Evolutionary conservation across 2,113 vertebrate species (phyloP).

Genomic region (Hyperopisus bebe): DNA sequence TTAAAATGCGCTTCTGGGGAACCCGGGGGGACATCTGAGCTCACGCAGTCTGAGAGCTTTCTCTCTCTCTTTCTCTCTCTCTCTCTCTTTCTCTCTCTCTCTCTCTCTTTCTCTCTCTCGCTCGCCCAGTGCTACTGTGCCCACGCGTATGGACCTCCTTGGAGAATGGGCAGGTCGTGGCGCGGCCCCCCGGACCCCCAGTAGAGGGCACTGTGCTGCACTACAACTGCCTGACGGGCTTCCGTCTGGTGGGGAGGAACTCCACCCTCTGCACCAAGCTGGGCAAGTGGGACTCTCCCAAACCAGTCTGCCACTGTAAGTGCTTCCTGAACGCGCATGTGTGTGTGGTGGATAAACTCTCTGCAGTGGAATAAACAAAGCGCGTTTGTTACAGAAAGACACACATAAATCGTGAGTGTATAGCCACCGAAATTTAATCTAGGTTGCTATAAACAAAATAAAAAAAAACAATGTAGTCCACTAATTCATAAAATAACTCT

Average conservation of each 20-base stretch:
- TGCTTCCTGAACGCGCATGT: not conserved
- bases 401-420: not conserved
- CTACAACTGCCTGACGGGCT: slow-evolving; percentile 64
- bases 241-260: slow-evolving; percentile 60
- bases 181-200: slow-evolving; percentile 53
- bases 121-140: slow-evolving; percentile 63
- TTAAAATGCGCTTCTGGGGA: not conserved
- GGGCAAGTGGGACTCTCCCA: slow-evolving; percentile 68
- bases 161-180: slow-evolving; percentile 65
- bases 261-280: slow-evolving; percentile 63
- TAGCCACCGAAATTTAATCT: not conserved
- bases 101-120: not conserved
- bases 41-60: not conserved
- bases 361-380: not conserved
- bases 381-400: not conserved
- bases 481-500: not conserved
- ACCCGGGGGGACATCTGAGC: not conserved
- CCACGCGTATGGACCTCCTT: slow-evolving; percentile 62
- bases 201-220: slow-evolving; percentile 66
- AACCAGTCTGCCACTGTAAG: slow-evolving; percentile 55
- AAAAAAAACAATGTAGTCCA: not conserved
- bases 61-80: not conserved
- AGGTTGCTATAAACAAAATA: not conserved
- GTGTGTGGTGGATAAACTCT: not conserved
- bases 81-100: not conserved